Base-by-base conservation (phyloP, 2,113 vertebrate genomes). In the Tetraodon nigroviridis region DNA sequence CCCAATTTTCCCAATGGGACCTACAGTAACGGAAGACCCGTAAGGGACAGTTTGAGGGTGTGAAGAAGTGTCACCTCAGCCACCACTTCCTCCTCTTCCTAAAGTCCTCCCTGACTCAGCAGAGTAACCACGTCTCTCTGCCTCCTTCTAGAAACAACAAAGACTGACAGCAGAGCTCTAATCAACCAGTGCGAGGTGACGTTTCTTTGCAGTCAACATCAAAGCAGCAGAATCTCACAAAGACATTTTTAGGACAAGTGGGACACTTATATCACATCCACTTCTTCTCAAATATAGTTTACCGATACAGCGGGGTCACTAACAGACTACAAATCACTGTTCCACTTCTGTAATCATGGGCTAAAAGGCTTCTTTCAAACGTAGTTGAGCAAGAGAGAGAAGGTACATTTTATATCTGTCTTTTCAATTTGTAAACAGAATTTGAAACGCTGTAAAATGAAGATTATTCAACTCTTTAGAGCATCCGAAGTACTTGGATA, bases 1-100 rank as follows among this genome's bases (percentile, higher is more conserved):
- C 90, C 91, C 89, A 91, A 92, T 91, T 94, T 95, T 91, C 94
- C 95, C 84, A 91, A 86, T 84, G 93, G 94, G 91, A 97, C 95
- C 96, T 98, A 37, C 32, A 3, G 32, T 37, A 93, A 88, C 91
- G 89, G 88, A 82, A 91, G 85, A 91, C 86, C 88, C 89, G 89
- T 86, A 91, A 84, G 89, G 86, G 87, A 91, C 87, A 91, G 88
- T 91, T 91, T 86, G 90, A 85, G 89, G 89, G 80, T 76, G 84
- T 86, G 86, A 88, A 86, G 87, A 81, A 88, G 80, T 56, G 65
- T 73, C 71, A 78, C 81, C 78, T 76, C 75, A 86, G 81, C 75
- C 76, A 67, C 75, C 81, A 79, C 76, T 78, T 51, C 48, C 55
- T 57, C 56, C 69, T 73, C 67, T 67, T 71, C 73, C 44, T 37